Evolutionary conservation across 1,140 invertebrate species (phyloP).

Genomic region (Tigriopus japonicus): DNA sequence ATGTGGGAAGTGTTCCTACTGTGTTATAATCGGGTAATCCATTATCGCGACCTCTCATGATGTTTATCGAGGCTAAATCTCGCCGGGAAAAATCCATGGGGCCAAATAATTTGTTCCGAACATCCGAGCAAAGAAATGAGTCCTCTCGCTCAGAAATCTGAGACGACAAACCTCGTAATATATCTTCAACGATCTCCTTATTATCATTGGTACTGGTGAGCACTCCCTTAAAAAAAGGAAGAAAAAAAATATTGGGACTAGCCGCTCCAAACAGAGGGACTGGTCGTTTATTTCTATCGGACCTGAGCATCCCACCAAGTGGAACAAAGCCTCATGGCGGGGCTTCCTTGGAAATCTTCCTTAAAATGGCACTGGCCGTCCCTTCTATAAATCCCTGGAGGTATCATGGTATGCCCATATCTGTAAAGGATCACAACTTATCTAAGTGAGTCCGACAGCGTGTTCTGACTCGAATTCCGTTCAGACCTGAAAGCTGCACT

Average conservation of each 20-base stretch:
- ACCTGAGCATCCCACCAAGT: conserved; percentile 97
- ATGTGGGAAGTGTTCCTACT: conserved; percentile 31
- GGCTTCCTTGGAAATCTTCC: conserved; percentile 53
- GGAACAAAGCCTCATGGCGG: conserved; percentile 75
- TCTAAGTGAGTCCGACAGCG: background rate
- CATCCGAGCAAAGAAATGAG: conserved; percentile 75
- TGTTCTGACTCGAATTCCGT: no score
- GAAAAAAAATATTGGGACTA: background rate
- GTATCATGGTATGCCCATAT: conserved; percentile 75
- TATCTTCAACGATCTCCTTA: conserved; percentile 60
- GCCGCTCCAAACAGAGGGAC: no score
- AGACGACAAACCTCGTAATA: conserved; percentile 76
- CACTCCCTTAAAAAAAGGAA: conserved; percentile 45
- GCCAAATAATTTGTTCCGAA: conserved; percentile 87
- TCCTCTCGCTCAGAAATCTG: conserved; percentile 90
- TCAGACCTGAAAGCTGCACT: conserved; percentile 62
- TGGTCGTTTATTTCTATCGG: conserved; percentile 23
- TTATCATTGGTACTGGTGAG: conserved; percentile 41
- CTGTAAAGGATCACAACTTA: background rate
- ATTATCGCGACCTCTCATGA: conserved; percentile 92
- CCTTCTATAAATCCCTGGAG: conserved; percentile 69
- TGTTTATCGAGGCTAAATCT: conserved; percentile 84
- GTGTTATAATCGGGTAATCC: conserved; percentile 94
- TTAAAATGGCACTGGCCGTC: conserved; percentile 57
- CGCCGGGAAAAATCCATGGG: conserved; percentile 90